Evolutionary conservation across 2,113 vertebrate species (phyloP), one percentile per base, ranked within the genome.

Genomic region (Calonectris borealis): DNA sequence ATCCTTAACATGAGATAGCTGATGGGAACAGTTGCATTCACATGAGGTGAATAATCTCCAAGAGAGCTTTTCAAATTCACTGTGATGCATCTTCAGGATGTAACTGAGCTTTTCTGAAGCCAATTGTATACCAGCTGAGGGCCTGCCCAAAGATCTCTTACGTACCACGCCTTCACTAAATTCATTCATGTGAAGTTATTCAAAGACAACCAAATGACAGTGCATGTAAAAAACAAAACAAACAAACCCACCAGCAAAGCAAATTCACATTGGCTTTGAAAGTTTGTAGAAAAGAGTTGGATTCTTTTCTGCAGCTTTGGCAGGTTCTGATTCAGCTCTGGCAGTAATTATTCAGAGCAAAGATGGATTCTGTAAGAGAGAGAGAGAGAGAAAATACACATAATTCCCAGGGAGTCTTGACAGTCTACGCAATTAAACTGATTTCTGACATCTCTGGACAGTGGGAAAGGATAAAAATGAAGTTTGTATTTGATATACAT

Each of bases 241-340:
- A 5, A 8, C 40, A 40, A 40, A 40, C 40, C 40, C 40, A 27
- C 26, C 15, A 72, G 57, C 26, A 57, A 93, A 90, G n/a, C 61
- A 87, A 94, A 94, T 78, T 90, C 77, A 27, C 87, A 66, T 85
- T 95, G 95, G 58, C 83, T 94, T 95, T 90, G 71, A 88, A 76
- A 80, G 58, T 77, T 76, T 89, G 73, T 72, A 89, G 86, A 79
- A 94, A 83, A 89, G 73, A 27, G 34, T 76, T 94, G 81, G 80
- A 93, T 78, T 92, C 86, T 54, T 79, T 91, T 83, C 65, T 87
- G 81, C 20, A 65, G 3, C 1, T 12, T 55, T 96, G 96, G 90
- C 94, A 94, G 83, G 64, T 92, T 87, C 79, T 88, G 71, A 80
- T 95, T 90, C 79, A 95, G 62, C 85, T 80, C 93, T 97, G 95